Percentiles rank a stretch among this genome's conserved stretches.
These are phyloP conservation scores for Habroteleia sp. DNA, from an alignment of 2,888 invertebrate genomes.

Conservation along the genomic window DNA sequence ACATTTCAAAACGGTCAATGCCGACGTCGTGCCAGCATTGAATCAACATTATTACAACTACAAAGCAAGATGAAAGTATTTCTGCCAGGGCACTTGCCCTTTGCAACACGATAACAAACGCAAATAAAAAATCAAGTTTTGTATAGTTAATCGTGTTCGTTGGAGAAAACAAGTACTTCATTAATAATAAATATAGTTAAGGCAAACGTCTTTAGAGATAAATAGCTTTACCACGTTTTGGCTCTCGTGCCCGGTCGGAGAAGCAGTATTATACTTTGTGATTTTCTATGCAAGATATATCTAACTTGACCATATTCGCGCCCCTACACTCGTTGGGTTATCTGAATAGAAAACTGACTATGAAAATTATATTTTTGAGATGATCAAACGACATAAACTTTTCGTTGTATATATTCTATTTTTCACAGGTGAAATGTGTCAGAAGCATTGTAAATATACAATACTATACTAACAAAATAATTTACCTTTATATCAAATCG, in stretches of 20 bases:
- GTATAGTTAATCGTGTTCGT: slow-evolving; percentile 37
- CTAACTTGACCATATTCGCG: slow-evolving; percentile 48
- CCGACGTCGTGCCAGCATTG: too few species aligned
- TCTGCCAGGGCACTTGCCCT: slow-evolving; percentile 12
- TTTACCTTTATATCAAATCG: slow-evolving; percentile 14
- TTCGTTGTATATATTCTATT: slow-evolving; percentile 38
- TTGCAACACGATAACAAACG: slow-evolving; percentile 17
- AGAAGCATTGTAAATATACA: slow-evolving; percentile 37
- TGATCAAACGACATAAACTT: slow-evolving; percentile 12
- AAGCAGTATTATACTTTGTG: slow-evolving; percentile 66
- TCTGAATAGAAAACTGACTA: slow-evolving; percentile 39
- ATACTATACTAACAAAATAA: slow-evolving; percentile 12
- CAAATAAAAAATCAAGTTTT: slow-evolving; percentile 33
- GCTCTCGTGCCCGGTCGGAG: slow-evolving; percentile 54
- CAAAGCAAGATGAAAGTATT: too few species aligned
- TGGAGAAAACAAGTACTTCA: slow-evolving; percentile 21
- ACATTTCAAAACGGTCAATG: too few species aligned
- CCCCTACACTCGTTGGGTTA: slow-evolving; percentile 32
- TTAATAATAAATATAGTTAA: slow-evolving; percentile 7
- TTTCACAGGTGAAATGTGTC: slow-evolving; percentile 53
- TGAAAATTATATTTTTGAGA: slow-evolving; percentile 26
- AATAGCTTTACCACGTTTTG: slow-evolving; percentile 33
- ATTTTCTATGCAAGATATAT: slow-evolving; percentile 62
- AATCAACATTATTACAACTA: too few species aligned
- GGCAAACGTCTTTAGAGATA: slow-evolving; percentile 16